phyloP scores from a whole-genome alignment of 2,113 vertebrate species.

The Hippocampus guttulatus region DNA sequence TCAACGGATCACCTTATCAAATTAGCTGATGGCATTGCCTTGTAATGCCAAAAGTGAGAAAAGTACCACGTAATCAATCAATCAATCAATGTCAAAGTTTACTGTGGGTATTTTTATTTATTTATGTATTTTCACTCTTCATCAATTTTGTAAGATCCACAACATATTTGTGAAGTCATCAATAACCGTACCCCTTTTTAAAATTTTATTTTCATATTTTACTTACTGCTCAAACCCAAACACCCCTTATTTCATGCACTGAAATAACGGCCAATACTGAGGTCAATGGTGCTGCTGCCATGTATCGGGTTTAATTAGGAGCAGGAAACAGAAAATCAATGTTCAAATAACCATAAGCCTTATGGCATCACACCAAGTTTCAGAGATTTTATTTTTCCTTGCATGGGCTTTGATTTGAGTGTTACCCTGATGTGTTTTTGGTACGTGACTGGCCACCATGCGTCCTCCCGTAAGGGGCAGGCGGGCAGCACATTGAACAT shows the following conservation, averaged over 20 bases:
- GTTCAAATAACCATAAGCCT: not conserved
- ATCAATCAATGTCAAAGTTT: no score
- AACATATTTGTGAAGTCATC: not conserved
- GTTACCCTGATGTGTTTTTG: not conserved
- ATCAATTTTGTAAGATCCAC: not conserved
- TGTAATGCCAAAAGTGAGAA: not conserved
- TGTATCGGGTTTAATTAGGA: not conserved
- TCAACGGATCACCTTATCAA: not conserved
- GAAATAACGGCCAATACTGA: not conserved
- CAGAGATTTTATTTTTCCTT: not conserved
- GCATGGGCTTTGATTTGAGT: not conserved
- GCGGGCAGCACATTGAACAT: conserved; percentile 25
- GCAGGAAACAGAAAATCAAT: not conserved
- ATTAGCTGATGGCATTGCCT: not conserved
- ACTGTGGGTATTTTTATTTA: no score
- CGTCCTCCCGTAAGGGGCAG: conserved; percentile 1
- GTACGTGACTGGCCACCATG: conserved; percentile 1
- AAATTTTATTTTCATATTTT: not conserved
- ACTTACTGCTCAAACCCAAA: not conserved
- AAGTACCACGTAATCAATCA: no score
- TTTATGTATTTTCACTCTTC: not conserved
- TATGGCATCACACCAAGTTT: not conserved
- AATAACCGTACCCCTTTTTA: no score
- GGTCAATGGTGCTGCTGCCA: not conserved
- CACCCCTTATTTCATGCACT: no score